Conservation (phyloP, 2,113 vertebrate species). For the Mastomys natalensis region DNA sequence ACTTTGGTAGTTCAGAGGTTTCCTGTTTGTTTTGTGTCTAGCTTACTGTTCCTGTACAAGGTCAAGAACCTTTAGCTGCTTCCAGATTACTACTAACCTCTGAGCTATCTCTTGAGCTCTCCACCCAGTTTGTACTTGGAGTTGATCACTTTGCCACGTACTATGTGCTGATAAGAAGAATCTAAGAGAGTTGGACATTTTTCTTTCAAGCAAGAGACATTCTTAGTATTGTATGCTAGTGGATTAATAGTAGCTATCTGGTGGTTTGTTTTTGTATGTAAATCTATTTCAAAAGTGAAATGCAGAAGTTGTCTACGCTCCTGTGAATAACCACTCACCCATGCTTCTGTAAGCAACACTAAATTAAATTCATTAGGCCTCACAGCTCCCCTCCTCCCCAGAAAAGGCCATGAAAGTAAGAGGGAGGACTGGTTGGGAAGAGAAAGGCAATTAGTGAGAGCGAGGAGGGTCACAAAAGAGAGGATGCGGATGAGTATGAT, state of each 20-base stretch:
- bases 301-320: background rate
- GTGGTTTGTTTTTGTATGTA: background rate
- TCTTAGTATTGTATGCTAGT: background rate
- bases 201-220: background rate
- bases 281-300: slow-evolving; percentile 55
- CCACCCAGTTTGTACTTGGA: background rate
- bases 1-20: background rate
- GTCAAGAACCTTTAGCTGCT: slow-evolving; percentile 98
- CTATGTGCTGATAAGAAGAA: slow-evolving; percentile 29
- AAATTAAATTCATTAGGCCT: background rate
- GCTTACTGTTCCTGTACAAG: slow-evolving; percentile 98
- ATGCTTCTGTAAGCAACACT: background rate
- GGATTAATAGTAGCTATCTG: background rate
- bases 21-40: slow-evolving; percentile 79
- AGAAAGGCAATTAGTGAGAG: background rate
- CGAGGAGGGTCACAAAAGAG: background rate
- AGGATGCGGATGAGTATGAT: background rate
- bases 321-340: background rate
- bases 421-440: background rate
- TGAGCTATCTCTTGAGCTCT: background rate
- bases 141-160: background rate
- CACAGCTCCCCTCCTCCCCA: background rate
- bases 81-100: slow-evolving; percentile 90
- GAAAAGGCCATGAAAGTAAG: background rate
- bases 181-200: background rate